A percentile compares a stretch with the other conserved stretches of the same genome.
These are phyloP conservation scores for Thripadectes ignobilis DNA, from an alignment of 2,797 vertebrate species.

Conservation along the genomic window DNA sequence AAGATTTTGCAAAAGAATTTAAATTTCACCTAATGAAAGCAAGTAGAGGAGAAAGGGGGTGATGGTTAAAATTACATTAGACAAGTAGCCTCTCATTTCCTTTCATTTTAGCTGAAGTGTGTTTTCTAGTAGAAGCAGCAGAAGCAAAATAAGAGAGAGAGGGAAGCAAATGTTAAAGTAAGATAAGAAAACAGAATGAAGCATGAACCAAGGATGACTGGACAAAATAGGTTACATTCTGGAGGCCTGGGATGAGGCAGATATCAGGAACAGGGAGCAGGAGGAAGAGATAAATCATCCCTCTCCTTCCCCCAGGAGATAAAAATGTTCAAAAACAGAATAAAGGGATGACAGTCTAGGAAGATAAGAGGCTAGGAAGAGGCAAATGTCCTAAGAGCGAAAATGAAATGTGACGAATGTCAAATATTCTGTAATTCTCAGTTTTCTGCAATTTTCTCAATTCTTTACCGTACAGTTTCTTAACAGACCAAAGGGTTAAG, in stretches of 20 bases:
- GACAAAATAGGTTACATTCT: background rate
- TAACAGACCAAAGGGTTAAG: background rate
- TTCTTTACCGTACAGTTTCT: background rate
- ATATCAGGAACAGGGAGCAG: background rate
- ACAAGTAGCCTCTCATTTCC: background rate
- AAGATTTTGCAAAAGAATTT: background rate
- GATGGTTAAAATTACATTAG: background rate
- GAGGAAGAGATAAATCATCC: conserved; percentile 53
- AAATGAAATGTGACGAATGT: background rate
- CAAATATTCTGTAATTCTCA: background rate
- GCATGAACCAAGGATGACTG: background rate
- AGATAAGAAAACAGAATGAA: conserved; percentile 23
- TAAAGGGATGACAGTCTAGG: background rate
- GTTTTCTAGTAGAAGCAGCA: background rate
- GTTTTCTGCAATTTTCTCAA: background rate
- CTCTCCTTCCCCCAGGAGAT: background rate
- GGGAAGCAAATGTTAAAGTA: conserved; percentile 18
- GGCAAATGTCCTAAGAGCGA: background rate
- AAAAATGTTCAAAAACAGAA: conserved; percentile 14
- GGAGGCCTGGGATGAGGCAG: background rate
- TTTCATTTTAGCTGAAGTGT: background rate
- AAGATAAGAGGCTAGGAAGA: background rate
- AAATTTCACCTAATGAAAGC: background rate
- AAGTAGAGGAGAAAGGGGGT: background rate
- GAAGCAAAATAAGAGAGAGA: background rate